Conservation (phyloP, 2,797 vertebrate genomes). For the Pseudomugil gertrudae region DNA sequence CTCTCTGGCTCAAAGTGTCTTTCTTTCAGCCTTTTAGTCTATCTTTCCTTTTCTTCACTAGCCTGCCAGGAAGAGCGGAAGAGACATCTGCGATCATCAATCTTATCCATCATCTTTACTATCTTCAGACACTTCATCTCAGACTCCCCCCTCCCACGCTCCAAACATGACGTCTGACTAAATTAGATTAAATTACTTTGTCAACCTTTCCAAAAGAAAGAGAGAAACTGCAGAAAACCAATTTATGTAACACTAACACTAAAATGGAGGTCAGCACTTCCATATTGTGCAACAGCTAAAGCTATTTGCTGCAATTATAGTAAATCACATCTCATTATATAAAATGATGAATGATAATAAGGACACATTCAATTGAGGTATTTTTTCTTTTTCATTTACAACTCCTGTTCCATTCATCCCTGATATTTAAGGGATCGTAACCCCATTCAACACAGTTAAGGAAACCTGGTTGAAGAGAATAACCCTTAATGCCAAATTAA, state of each 20-base stretch:
- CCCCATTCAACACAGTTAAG: background rate
- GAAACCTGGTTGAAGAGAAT: constrained; percentile 1
- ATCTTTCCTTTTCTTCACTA: constrained; percentile 19
- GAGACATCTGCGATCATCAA: constrained; percentile 42
- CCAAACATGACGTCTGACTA: constrained; percentile 50
- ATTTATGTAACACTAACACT: constrained; percentile 39
- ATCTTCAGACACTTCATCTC: constrained; percentile 60
- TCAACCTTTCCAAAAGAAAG: constrained; percentile 49
- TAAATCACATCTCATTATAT: constrained; percentile 14
- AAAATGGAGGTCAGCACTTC: constrained; percentile 33
- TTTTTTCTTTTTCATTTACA: constrained; percentile 3
- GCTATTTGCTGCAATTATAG: constrained; percentile 30
- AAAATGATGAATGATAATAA: constrained; percentile 16
- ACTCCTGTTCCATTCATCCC: background rate
- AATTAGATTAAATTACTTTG: constrained; percentile 67
- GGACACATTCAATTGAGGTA: background rate
- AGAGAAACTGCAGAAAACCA: constrained; percentile 40
- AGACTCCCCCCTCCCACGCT: constrained; percentile 38
- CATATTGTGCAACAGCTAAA: constrained; percentile 35
- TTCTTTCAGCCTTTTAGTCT: constrained; percentile 27
- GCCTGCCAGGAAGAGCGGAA: constrained; percentile 27
- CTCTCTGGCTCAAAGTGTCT: constrained; percentile 19
- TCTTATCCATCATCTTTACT: constrained; percentile 55
- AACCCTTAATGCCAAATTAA: background rate
- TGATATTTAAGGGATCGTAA: background rate